phyloP scores from a whole-genome alignment of 2,888 invertebrate species.

The Siphlonurus alternatus region DNA sequence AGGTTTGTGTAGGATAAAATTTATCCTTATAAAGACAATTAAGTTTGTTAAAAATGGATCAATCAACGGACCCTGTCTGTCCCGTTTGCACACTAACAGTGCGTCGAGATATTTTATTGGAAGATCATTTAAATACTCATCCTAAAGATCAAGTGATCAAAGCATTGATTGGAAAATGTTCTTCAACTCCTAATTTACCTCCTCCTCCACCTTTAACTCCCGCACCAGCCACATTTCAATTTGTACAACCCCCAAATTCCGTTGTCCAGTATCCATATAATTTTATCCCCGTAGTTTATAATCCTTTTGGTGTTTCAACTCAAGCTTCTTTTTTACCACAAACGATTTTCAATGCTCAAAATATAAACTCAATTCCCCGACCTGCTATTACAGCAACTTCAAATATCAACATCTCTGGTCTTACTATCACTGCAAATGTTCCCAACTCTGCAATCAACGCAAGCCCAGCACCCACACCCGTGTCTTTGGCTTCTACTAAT shows the following conservation, averaged over 20 bases:
- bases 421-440: background rate
- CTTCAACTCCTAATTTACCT: background rate
- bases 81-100: slow-evolving; percentile 73
- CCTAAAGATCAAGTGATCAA: slow-evolving; percentile 78
- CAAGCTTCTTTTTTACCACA: background rate
- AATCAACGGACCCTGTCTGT: slow-evolving; percentile 28
- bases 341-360: background rate
- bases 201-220: background rate
- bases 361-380: background rate
- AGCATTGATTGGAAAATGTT: slow-evolving; percentile 32
- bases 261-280: background rate
- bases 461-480: background rate
- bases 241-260: background rate
- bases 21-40: too few species aligned
- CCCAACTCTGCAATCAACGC: background rate
- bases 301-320: background rate
- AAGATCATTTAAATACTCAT: slow-evolving; percentile 67
- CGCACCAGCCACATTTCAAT: background rate
- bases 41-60: background rate
- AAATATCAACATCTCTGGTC: background rate
- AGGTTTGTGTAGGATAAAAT: too few species aligned
- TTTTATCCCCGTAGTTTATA: background rate
- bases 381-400: background rate
- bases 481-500: background rate
- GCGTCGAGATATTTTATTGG: slow-evolving; percentile 64